Base-by-base conservation (phyloP, 2,113 vertebrate genomes). In the Bubo blakistoni region DNA sequence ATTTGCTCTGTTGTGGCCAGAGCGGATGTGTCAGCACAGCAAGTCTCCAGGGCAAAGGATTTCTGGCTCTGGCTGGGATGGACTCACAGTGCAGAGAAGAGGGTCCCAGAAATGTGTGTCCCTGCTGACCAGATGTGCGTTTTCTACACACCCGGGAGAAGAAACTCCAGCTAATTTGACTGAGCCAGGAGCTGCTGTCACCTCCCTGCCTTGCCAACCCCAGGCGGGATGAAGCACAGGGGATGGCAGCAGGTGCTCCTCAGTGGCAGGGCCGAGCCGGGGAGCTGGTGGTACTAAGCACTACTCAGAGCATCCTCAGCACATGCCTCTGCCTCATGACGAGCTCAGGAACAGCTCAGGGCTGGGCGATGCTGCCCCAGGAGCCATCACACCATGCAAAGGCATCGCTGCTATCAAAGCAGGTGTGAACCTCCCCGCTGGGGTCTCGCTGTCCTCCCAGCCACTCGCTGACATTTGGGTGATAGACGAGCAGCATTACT, bases 191-290 rank as follows among this genome's bases (percentile, higher is more conserved):
- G 44, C 72, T 16, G n/a, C 55, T 40, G 59, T 58, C 42, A 17
- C 26, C 61, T 77, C 54, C 66, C 54, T 29, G 13, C 71, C 22
- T 3, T 13, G 32, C 63, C 66, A 25, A 3, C 11, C 30, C 29
- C 36, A 1, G 29, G 47, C 0, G 0, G 21, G 27, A 25, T 9
- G 44, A 10, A 34, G 38, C 46, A 2, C 4, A 1, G 16, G 47
- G 14, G 8, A 11, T 1, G 25, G 58, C 57, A 62, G 66, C 67
- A 66, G 88, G 42, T 65, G 55, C 36, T 76, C 40, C 0, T 36
- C 13, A 7, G 42, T 20, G 16, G 51, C 26, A 13, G 51, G 55
- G 44, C 73, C 1, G 3, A 5, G 55, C 25, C 1, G 5, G 36
- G 32, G 19, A n/a, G 58, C 22, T 65, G 84, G 61, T 58, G 58